Evolutionary conservation across 2,113 vertebrate species (phyloP), one percentile per base, ranked within the genome.

Genomic region (Ctenomys sociabilis): DNA sequence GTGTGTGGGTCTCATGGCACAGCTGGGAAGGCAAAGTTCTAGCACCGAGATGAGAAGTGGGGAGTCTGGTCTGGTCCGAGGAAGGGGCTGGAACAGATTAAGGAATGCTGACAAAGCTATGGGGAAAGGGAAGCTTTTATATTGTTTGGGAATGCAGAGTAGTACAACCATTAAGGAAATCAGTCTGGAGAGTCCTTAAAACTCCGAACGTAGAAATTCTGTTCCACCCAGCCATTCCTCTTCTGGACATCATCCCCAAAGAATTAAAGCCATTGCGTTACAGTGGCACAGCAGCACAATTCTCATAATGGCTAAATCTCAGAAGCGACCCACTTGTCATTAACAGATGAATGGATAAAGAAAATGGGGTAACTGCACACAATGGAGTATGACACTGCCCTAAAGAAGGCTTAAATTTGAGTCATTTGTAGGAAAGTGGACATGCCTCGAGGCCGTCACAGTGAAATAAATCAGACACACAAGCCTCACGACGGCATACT

Each of bases 1-100:
- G 59, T 66, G 68, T 66, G 68, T 73, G 73, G 81, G 72, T 57
- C 59, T 17, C 3, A 68, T 45, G 28, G 88, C 82, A 93, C 80
- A 80, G 77, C 21, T 14, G 43, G 91, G 93, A 54, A 95, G 90
- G 85, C 14, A 57, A 59, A 49, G 40, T 64, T 57, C 90, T 83
- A 66, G 94, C 95, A 49, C 37, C n/a, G 75, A 83, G 82, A 88
- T 80, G 16, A 59, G 16, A 0, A 28, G n/a, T 63, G 77, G 37
- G 72, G 70, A 6, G 37, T 45, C 64, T 77, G 91, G 57, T 87
- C 85, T 93, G 8, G 35, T 84, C 59, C 52, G 83, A 94, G 85
- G 78, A 66, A 82, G 37, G 85, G 87, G 89, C 43, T 86, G 77
- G 57, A 86, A 95, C 80, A 93, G 95, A 93, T 94, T 92, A 45